Evolutionary conservation across 2,113 vertebrate genomes (phyloP).

Genomic region (Dinomys branickii): DNA sequence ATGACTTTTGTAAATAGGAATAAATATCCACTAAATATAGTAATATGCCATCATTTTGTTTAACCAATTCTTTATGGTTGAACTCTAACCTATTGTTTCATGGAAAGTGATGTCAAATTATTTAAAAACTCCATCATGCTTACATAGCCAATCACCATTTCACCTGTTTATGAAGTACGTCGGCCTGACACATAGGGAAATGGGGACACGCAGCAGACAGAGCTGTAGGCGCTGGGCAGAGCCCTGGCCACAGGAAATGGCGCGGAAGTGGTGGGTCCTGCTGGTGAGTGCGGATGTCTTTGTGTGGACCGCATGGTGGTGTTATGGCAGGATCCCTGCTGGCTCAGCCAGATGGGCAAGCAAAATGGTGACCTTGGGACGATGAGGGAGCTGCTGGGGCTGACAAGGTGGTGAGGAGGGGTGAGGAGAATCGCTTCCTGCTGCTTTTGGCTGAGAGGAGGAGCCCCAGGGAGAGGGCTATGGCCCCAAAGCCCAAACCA

Average conservation of each 20-base stretch:
- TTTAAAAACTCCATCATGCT: neutral
- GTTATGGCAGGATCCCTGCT: neutral
- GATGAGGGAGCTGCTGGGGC: neutral
- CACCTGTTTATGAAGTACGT: neutral
- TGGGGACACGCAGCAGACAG: neutral
- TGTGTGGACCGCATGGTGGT: neutral
- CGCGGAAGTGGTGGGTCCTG: neutral
- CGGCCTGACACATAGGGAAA: neutral
- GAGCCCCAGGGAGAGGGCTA: neutral
- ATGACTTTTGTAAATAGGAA: neutral
- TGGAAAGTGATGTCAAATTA: neutral
- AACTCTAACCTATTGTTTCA: neutral
- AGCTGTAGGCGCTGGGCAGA: neutral
- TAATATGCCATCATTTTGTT: neutral
- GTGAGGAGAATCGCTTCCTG: neutral
- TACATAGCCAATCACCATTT: neutral
- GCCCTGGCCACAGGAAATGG: slow-evolving; percentile 33
- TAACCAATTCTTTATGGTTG: neutral
- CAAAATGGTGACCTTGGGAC: neutral
- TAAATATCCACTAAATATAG: neutral
- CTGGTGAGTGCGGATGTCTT: neutral
- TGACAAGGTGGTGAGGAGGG: neutral
- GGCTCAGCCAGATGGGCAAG: neutral
- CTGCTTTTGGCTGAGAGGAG: neutral
- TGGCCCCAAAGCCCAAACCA: neutral